phyloP scores from a whole-genome alignment of 2,797 vertebrate species.

The Pelodytes ibericus region DNA sequence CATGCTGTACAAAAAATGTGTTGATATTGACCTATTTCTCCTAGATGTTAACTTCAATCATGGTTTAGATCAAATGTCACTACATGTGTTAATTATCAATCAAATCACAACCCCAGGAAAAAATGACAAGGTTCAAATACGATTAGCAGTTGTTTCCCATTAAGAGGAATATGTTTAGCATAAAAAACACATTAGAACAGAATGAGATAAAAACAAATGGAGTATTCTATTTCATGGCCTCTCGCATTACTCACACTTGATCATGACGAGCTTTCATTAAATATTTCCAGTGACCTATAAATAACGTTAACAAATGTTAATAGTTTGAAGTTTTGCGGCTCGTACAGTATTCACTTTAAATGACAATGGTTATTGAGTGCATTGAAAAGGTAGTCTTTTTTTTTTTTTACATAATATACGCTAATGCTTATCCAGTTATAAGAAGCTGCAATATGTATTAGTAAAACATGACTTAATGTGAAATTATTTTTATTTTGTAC shows the following conservation, averaged over 20 bases:
- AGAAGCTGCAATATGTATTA: background rate
- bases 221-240: constrained; percentile 56
- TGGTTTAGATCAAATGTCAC: constrained; percentile 22
- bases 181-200: constrained; percentile 59
- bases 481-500: no score
- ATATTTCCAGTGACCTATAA: constrained; percentile 48
- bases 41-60: background rate
- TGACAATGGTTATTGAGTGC: background rate
- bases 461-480: no score
- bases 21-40: background rate
- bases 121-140: constrained; percentile 27
- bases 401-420: background rate
- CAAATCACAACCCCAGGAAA: constrained; percentile 13
- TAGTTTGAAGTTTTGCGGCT: constrained; percentile 33
- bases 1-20: background rate
- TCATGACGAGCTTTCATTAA: constrained; percentile 57
- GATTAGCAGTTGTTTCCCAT: constrained; percentile 54
- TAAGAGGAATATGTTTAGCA: constrained; percentile 58
- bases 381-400: constrained; percentile 2
- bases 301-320: constrained; percentile 56
- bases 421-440: background rate
- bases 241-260: constrained; percentile 48
- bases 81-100: constrained; percentile 29
- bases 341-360: constrained; percentile 21
- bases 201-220: constrained; percentile 61